These are phyloP conservation scores for Clarias laeviceps DNA, from an alignment of 2,797 vertebrate genomes.

Conservation along the genomic window DNA sequence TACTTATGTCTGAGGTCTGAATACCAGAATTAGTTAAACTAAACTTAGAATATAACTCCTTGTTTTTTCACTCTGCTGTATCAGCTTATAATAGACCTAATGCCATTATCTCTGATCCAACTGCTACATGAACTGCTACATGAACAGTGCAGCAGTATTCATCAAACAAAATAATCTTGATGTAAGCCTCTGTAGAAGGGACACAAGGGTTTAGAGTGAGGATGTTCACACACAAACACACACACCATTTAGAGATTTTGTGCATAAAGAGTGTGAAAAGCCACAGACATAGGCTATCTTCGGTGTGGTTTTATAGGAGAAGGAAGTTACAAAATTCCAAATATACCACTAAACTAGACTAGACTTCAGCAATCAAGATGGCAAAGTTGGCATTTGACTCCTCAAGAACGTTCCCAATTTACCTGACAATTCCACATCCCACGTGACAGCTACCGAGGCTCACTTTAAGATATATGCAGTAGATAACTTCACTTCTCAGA, in stretches of 20 bases:
- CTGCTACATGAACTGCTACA: conserved; percentile 5
- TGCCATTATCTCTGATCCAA: not conserved
- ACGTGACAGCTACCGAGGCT: not conserved
- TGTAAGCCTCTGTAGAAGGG: not conserved
- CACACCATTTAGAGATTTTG: not conserved
- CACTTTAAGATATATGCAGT: not conserved
- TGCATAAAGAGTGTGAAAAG: not conserved
- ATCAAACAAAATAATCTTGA: not conserved
- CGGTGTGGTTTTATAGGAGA: not conserved
- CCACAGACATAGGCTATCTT: too few species aligned
- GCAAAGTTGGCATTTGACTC: not conserved
- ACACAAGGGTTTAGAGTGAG: not conserved
- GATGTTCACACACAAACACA: not conserved
- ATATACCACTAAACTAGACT: not conserved
- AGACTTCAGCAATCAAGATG: not conserved
- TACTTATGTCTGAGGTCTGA: not conserved
- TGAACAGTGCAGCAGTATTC: conserved; percentile 1
- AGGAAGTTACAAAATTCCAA: not conserved
- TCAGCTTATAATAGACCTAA: not conserved
- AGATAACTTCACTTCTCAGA: not conserved
- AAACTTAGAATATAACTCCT: not conserved
- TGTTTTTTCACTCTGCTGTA: not conserved
- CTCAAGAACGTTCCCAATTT: not conserved
- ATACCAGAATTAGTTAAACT: not conserved
- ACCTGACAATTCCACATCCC: not conserved